These are phyloP conservation scores for Pipistrellus kuhlii DNA, from an alignment of 2,797 vertebrate species.

Conservation along the genomic window DNA sequence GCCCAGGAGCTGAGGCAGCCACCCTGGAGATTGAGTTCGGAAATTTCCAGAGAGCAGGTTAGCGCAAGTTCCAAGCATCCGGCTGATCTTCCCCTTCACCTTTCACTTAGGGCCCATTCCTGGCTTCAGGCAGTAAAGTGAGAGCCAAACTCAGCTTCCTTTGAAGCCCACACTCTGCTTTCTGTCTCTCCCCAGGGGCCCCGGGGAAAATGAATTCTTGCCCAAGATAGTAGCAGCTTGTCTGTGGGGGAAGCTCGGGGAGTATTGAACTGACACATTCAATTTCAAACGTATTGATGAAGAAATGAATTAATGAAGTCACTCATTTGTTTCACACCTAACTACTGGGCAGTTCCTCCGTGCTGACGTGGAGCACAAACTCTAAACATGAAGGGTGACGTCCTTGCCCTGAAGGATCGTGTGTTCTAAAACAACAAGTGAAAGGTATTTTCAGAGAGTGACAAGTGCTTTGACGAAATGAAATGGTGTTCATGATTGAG, in stretches of 20 bases:
- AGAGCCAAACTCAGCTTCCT: constrained; percentile 20
- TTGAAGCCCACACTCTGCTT: constrained; percentile 45
- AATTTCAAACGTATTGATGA: neutral
- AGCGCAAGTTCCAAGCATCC: neutral
- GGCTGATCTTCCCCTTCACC: neutral
- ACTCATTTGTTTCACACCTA: neutral
- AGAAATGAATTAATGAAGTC: neutral
- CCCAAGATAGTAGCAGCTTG: neutral
- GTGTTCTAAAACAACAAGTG: neutral
- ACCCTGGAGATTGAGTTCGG: neutral
- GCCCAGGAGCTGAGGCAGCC: neutral
- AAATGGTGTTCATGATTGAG: neutral
- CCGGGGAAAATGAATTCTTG: constrained; percentile 29
- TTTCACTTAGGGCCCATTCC: neutral
- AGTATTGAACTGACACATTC: neutral
- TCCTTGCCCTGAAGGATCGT: neutral
- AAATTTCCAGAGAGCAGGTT: neutral
- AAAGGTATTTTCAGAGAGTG: neutral
- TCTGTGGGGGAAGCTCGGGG: neutral
- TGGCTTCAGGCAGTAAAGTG: neutral
- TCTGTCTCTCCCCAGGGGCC: constrained; percentile 1
- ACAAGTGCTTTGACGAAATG: neutral
- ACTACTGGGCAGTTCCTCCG: neutral
- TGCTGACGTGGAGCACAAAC: neutral
- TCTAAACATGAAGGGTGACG: neutral